Evolutionary conservation across 2,113 vertebrate species (phyloP), one percentile per base, ranked within the genome.

Genomic region (Pangasianodon gigas): DNA sequence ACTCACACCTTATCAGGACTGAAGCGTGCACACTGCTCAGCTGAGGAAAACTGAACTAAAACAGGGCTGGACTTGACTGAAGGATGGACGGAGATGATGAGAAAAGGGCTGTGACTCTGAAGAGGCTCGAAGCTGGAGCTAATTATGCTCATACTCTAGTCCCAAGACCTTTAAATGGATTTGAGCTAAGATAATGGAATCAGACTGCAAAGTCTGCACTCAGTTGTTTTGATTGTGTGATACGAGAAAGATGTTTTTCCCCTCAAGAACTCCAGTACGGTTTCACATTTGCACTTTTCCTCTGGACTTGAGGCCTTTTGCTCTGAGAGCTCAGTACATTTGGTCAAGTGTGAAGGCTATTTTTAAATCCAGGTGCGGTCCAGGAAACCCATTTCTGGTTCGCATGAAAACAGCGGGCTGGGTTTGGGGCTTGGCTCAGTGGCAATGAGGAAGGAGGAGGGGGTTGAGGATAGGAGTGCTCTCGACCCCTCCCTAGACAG

Each of bases 1-100:
- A 94, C 93, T 94, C 94, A 93, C 94, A 94, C 95, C 95, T 96
- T 96, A 96, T 96, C 95, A 94, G 93, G 91, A 46, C 24, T 54
- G 87, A 75, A 80, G 87, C 93, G 93, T 93, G 93, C 93, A 91
- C 88, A 91, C 91, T 48, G 90, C 91, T 85, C 87, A 92, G 84
- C 88, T 56, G 41, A 85, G 67, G 80, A 90, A 91, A 51, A 83
- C 32, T 24, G 54, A 67, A 90, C 58, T 67, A 81, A 83, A 91
- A 52, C 32, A 48, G 69, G 44, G 54, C 48, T 58, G 85, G 87
- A 86, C 87, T 69, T 29, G 54, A 56, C 60, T 37, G 37, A 62
- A 60, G 56, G 71, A 56, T 54, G 48, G 60, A 69, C n/a, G 62
- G 62, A 69, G 79, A 52, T 32, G 65, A 84, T n/a, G 51, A 69